Base-by-base conservation (phyloP, 2,888 invertebrate genomes). In the Spodoptera picta region DNA sequence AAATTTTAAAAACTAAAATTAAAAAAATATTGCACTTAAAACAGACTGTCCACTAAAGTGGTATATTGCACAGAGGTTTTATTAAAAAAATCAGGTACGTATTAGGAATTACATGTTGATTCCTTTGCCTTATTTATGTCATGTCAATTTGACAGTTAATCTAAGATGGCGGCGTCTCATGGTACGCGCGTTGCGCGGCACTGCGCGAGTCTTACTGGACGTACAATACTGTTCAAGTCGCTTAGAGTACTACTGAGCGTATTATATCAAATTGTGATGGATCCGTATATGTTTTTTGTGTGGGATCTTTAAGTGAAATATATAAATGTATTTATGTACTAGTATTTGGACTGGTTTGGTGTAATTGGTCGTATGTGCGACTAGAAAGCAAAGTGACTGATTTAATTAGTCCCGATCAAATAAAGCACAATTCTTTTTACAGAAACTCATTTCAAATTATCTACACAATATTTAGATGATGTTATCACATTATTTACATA, bases 21-120 rank as follows among this genome's bases (percentile, higher is more conserved):
- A 19, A 65, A 59, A 66, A 69, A 79, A 81, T 82, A 83, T 94
- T 94, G 94, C 94, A 94, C 94, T 77, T 49, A 63, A 82, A 61
- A 90, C 90, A 90, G 93, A 92, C 93, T 90, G 88, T 85, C 92
- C 92, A 92, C 92, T 59, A 85, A 2, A 86, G 91, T 86, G 81
- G 61, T 12, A 81, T 93, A 93, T 93, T 93, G 93, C 93, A 93
- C 93, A 82, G 75, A 65, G 11, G 62, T 75, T 70, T 14, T 7
- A 45, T 6, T 72, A 72, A 71, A 82, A 70, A 79, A 79, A 80
- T 89, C 91, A 91, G 91, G 91, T 91, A 91, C 91, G 41, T 52
- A 14, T 48, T 36, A 54, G 69, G 68, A 66, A 65, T 77, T 64
- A 79, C 79, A 75, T 79, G 41, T 60, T 78, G 66, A 42, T 70